Conservation (phyloP, 2,888 invertebrate species). For the Polymixis flavicincta region DNA sequence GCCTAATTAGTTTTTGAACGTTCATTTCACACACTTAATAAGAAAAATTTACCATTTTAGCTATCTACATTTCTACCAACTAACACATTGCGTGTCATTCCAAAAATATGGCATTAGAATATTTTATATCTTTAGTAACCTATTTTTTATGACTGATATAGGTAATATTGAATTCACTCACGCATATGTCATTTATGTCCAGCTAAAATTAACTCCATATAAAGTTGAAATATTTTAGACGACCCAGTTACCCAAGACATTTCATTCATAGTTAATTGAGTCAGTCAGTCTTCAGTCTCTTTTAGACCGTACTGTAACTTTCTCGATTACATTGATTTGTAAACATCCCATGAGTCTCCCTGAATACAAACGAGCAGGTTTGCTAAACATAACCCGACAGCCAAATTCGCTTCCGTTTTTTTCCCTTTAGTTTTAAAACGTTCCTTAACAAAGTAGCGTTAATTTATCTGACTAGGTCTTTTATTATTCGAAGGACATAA, state of each 20-base stretch:
- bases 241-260: not conserved
- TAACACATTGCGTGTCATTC: not conserved
- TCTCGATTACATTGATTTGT: not conserved
- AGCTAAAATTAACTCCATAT: not conserved
- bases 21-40: not conserved
- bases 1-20: slow-evolving; percentile 52
- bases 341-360: not conserved
- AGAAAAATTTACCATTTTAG: slow-evolving; percentile 16
- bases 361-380: not conserved
- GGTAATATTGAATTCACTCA: not conserved
- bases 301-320: not conserved
- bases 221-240: not conserved
- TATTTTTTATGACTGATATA: not conserved
- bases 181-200: not conserved
- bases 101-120: not conserved
- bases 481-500: slow-evolving; percentile 2
- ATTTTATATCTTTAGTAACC: no score
- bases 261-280: not conserved
- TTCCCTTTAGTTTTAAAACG: not conserved
- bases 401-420: not conserved
- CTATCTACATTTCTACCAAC: slow-evolving; percentile 1
- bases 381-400: not conserved
- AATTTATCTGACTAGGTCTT: not conserved
- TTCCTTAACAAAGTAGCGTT: not conserved
- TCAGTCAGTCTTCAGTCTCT: not conserved